phyloP scores from a whole-genome alignment of 2,888 invertebrate species.

The Galerucella nymphaeae region DNA sequence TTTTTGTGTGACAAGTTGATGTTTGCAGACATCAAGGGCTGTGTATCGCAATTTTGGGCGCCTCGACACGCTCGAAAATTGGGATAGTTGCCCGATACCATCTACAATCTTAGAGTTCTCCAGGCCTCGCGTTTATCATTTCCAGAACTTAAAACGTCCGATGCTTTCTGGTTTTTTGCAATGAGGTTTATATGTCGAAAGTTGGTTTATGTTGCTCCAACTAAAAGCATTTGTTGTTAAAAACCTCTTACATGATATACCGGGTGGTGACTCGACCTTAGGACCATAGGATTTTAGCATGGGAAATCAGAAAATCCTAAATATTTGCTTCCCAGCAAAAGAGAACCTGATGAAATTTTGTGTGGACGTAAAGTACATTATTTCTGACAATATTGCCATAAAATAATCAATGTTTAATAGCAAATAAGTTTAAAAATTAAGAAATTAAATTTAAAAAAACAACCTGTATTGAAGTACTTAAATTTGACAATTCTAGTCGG shows the following conservation, averaged over 20 bases:
- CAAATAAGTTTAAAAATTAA: no score
- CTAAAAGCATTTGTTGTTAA: constrained; percentile 22
- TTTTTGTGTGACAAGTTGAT: constrained; percentile 56
- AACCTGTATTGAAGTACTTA: no score
- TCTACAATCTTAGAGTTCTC: constrained; percentile 64
- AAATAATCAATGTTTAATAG: no score
- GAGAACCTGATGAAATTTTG: no score
- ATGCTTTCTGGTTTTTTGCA: constrained; percentile 43
- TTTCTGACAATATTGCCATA: no score
- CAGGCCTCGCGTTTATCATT: constrained; percentile 63
- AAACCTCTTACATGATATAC: neutral
- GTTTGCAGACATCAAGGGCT: constrained; percentile 60
- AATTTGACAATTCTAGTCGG: no score
- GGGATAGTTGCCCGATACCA: constrained; percentile 63
- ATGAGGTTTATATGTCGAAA: constrained; percentile 38
- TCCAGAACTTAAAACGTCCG: constrained; percentile 59
- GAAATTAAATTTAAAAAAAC: no score
- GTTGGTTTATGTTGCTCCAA: constrained; percentile 16
- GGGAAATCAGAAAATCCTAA: no score
- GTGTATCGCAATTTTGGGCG: constrained; percentile 63
- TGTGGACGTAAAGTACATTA: no score
- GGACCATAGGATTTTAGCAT: no score
- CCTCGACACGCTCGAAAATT: constrained; percentile 59
- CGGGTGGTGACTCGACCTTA: no score
- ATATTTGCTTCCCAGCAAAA: no score